phyloP scores from a whole-genome alignment of 2,888 invertebrate genomes.

The Eupithecia insigniata region DNA sequence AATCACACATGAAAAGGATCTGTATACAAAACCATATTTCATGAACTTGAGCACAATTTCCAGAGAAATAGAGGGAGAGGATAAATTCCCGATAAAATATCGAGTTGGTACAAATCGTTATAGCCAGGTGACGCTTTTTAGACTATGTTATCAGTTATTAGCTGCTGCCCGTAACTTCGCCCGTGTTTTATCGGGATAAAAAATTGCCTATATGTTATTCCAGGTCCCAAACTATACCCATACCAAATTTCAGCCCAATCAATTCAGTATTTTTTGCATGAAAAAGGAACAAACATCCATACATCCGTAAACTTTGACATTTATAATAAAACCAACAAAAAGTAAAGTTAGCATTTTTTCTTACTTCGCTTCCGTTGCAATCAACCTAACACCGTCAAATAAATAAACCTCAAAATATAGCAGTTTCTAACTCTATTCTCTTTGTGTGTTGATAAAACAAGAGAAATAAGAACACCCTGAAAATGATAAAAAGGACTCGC shows the following conservation, averaged over 20 bases:
- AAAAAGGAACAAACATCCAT: no score
- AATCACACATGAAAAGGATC: not conserved
- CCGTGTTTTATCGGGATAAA: no score
- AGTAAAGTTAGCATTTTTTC: no score
- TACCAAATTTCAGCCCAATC: no score
- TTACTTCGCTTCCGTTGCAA: not conserved
- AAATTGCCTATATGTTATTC: no score
- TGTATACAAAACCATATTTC: not conserved
- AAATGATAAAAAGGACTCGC: slow-evolving; percentile 7
- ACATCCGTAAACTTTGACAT: no score
- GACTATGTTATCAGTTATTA: no score
- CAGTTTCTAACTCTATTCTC: not conserved
- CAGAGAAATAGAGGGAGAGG: not conserved
- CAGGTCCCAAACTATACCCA: no score
- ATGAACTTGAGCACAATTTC: not conserved
- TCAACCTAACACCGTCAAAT: not conserved
- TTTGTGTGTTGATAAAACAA: not conserved
- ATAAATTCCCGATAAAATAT: no score
- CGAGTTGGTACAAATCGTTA: not conserved
- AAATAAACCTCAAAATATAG: not conserved
- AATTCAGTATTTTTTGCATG: no score
- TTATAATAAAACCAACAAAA: no score
- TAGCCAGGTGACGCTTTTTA: not conserved
- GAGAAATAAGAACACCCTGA: slow-evolving; percentile 4
- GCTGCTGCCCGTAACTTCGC: no score